Base-by-base conservation (phyloP, 2,113 vertebrate genomes). In the Scophthalmus maximus region DNA sequence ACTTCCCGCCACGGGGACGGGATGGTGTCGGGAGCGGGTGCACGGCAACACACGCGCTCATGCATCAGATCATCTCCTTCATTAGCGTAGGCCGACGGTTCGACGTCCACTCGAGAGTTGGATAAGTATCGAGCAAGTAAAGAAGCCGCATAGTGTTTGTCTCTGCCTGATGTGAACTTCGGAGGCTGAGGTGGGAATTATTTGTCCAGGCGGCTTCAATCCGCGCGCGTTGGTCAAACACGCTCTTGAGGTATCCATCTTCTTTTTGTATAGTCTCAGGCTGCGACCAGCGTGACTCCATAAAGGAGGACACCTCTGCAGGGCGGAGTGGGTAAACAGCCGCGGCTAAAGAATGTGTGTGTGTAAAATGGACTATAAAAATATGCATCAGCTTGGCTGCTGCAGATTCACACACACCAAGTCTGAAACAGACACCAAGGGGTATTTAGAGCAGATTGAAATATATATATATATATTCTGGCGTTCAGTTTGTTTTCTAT, bases 261-360 rank as follows among this genome's bases (percentile, higher is more conserved):
- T 61, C 20, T 36, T n/a, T 65, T 36, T 42, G 60, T 20, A 67
- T 47, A 18, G 23, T 17, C 36, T 59, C 30, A n/a, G 70, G 60
- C 12, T 36, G 22, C 29, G 74, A 81, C 29, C 71, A 73, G 74
- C 77, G 36, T 36, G 57, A 62, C 78, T 79, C 62, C 58, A 69
- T 59, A 68, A 74, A 79, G 61, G 61, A 84, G 56, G 61, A 76
- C 47, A 65, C 56, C 65, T 74, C 73, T 69, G 78, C 55, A 55
- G 76, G 36, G 69, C 5, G 14, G 26, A 25, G 34, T 29, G 66
- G 18, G 23, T 65, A 63, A 74, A 71, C 56, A 56, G 34, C n/a
- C 57, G 65, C 40, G 36, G 58, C 59, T 17, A 3, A 59, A 58
- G 40, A 23, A 30, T 56, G 62, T 59, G 36, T 73, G 40, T 32